Conservation (phyloP, 2,888 invertebrate genomes). For the Cantharis flavilabris region DNA sequence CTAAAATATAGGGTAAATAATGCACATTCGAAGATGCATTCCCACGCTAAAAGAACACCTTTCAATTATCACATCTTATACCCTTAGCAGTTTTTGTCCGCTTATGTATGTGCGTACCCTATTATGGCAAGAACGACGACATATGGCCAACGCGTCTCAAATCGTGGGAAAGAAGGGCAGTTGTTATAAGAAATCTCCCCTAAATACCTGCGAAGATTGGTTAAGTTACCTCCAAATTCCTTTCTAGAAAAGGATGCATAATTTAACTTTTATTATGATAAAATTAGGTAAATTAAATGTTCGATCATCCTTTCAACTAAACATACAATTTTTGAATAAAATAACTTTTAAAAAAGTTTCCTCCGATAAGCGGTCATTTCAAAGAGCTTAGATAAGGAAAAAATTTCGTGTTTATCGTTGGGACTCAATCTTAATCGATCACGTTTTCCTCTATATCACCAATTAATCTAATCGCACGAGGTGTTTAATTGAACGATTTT, state of each 20-base stretch:
- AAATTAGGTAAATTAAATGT: background rate
- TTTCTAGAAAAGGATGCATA: constrained; percentile 11
- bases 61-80: constrained; percentile 33
- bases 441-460: background rate
- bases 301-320: background rate
- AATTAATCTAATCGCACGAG: background rate
- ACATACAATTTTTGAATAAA: background rate
- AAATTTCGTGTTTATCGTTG: background rate
- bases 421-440: background rate
- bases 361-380: background rate
- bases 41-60: constrained; percentile 35
- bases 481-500: background rate
- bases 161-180: constrained; percentile 45
- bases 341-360: background rate
- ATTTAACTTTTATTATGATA: background rate
- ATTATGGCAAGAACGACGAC: constrained; percentile 43
- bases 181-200: constrained; percentile 32
- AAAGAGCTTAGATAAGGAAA: background rate
- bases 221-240: constrained; percentile 38
- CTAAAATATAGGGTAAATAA: constrained; percentile 28
- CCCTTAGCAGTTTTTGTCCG: constrained; percentile 30
- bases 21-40: constrained; percentile 24
- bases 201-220: constrained; percentile 42
- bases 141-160: constrained; percentile 48
- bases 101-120: constrained; percentile 25